Evolutionary conservation across 1,140 invertebrate genomes (phyloP).

Genomic region (Temnothorax nylanderi): DNA sequence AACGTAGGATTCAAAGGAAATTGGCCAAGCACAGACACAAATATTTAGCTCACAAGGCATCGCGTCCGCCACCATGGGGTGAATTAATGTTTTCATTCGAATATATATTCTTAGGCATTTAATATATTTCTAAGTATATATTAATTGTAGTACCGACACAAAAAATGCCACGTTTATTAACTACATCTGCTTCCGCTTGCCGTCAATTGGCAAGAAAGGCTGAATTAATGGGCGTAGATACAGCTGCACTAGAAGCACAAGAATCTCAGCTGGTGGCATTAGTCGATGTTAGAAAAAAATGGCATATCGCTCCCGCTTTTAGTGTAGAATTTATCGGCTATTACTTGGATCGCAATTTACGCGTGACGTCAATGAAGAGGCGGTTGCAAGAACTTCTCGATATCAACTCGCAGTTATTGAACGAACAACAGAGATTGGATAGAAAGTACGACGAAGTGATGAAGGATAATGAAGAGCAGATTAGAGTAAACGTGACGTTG

Average conservation of each 20-base stretch:
- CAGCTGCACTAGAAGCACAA: conserved; percentile 91
- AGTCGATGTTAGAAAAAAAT: conserved; percentile 95
- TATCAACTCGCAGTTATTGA: conserved; percentile 90
- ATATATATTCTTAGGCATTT: not conserved
- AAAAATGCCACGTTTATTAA: conserved; percentile 96
- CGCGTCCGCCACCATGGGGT: conserved; percentile 94
- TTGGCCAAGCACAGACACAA: conserved; percentile 91
- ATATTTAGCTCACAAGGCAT: conserved; percentile 91
- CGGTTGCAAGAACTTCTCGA: conserved; percentile 91
- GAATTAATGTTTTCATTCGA: conserved; percentile 75
- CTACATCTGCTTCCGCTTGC: conserved; percentile 96
- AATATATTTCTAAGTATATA: not conserved
- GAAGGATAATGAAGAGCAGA: conserved; percentile 84
- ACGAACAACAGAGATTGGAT: conserved; percentile 91
- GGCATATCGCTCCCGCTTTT: conserved; percentile 96
- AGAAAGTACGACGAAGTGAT: conserved; percentile 92
- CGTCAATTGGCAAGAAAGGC: conserved; percentile 94
- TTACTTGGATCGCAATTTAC: conserved; percentile 94
- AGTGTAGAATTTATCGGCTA: conserved; percentile 98
- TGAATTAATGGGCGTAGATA: conserved; percentile 95
- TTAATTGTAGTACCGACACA: conserved; percentile 92
- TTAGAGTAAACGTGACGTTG: conserved; percentile 84
- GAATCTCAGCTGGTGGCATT: conserved; percentile 92
- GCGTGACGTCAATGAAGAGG: conserved; percentile 92
- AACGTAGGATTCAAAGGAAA: conserved; percentile 92